Conservation (phyloP, 2,888 invertebrate genomes). For the Cataglyphis cursor region DNA sequence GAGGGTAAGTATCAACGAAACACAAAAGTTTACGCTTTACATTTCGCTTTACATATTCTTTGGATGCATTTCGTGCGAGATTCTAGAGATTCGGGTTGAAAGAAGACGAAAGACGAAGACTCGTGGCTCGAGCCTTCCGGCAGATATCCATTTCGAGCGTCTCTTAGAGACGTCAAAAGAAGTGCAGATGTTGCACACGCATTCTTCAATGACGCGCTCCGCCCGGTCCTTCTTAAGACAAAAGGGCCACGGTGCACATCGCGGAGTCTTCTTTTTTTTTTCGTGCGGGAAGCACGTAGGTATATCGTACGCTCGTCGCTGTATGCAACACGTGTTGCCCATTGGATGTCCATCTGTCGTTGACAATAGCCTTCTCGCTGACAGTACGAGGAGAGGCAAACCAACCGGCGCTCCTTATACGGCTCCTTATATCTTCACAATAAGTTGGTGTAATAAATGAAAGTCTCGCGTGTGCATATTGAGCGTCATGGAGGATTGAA, state of each 20-base stretch:
- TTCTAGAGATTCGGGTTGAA: slow-evolving; percentile 13
- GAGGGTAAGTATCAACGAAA: not conserved
- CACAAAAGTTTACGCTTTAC: slow-evolving; percentile 31
- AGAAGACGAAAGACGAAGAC: not conserved
- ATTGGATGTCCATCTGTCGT: slow-evolving; percentile 85
- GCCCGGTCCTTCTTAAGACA: slow-evolving; percentile 73
- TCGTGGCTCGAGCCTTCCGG: slow-evolving; percentile 44
- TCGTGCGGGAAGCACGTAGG: slow-evolving; percentile 64
- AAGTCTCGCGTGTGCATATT: slow-evolving; percentile 80
- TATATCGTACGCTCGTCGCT: slow-evolving; percentile 67
- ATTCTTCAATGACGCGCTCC: slow-evolving; percentile 62
- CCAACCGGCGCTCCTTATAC: slow-evolving; percentile 79
- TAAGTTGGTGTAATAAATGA: slow-evolving; percentile 80
- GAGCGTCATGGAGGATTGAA: slow-evolving; percentile 63
- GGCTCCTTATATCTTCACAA: slow-evolving; percentile 71
- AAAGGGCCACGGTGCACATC: slow-evolving; percentile 66
- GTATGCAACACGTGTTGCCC: slow-evolving; percentile 83
- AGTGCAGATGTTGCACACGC: slow-evolving; percentile 71
- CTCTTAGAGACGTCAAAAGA: slow-evolving; percentile 61
- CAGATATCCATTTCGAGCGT: slow-evolving; percentile 49
- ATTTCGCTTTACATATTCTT: slow-evolving; percentile 27
- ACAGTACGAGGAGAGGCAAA: slow-evolving; percentile 79
- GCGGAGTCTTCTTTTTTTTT: slow-evolving; percentile 76
- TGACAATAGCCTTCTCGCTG: slow-evolving; percentile 83
- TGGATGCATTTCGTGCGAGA: slow-evolving; percentile 41